Percentiles rank a stretch among this genome's conserved stretches.
Conservation (phyloP, 1,140 invertebrate genomes). For the Mizuhopecten yessoensis region DNA sequence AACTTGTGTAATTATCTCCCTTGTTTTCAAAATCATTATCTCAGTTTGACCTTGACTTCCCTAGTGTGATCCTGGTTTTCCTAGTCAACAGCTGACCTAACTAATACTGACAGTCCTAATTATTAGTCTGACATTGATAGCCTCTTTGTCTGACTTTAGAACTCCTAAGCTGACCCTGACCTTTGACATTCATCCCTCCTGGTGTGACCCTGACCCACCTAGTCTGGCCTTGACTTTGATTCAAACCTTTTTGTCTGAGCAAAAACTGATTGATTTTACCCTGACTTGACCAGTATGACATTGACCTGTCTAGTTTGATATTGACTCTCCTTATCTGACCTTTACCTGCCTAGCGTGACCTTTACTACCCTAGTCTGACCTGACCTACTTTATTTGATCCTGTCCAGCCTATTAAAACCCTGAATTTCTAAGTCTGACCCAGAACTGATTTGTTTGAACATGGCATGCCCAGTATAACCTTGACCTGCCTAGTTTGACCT, state of each 20-base stretch:
- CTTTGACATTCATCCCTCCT: too few relatives aligned
- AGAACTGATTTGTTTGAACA: too few relatives aligned
- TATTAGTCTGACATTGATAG: too few relatives aligned
- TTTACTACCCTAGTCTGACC: background rate
- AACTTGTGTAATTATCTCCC: too few relatives aligned
- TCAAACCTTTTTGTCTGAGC: too few relatives aligned
- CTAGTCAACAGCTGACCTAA: too few relatives aligned
- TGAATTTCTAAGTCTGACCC: background rate
- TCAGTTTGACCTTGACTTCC: too few relatives aligned
- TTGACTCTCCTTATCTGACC: background rate
- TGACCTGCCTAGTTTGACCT: background rate
- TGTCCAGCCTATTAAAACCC: background rate
- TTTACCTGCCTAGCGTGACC: background rate
- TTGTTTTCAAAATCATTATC: too few relatives aligned
- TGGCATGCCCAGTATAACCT: background rate
- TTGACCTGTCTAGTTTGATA: background rate
- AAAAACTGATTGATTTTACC: too few relatives aligned
- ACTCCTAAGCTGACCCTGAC: background rate
- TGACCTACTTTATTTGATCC: background rate
- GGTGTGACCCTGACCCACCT: background rate
- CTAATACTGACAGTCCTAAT: too few relatives aligned
- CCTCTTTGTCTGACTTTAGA: too few relatives aligned
- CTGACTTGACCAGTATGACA: background rate
- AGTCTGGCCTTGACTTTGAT: background rate
- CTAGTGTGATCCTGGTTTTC: background rate